Percentiles rank a stretch among this genome's conserved stretches.
Evolutionary conservation across 1,140 invertebrate genomes (phyloP).

Genomic region (Brachionus rubens): DNA sequence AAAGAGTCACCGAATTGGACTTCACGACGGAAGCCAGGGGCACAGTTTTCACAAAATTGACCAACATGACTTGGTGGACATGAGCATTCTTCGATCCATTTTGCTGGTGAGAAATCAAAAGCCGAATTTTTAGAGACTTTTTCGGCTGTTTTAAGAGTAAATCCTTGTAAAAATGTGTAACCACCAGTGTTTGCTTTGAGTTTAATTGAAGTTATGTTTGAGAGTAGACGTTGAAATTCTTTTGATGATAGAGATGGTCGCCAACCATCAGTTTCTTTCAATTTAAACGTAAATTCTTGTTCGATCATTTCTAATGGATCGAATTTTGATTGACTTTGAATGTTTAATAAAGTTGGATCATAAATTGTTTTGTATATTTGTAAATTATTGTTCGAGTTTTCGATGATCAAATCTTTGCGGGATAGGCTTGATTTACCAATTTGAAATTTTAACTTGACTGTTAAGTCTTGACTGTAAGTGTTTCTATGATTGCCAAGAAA

Average conservation of each 20-base stretch:
- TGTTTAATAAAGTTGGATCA: slow-evolving; percentile 3
- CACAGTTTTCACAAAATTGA: slow-evolving; percentile 95
- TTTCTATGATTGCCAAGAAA: slow-evolving; percentile 87
- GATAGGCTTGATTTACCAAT: not conserved
- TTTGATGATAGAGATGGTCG: not conserved
- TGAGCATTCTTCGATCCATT: slow-evolving; percentile 89
- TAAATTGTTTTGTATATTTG: slow-evolving; percentile 35
- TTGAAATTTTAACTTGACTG: slow-evolving; percentile 69
- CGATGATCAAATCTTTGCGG: slow-evolving; percentile 21
- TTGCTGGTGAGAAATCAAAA: slow-evolving; percentile 61
- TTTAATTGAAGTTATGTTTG: slow-evolving; percentile 37
- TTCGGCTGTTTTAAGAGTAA: not conserved
- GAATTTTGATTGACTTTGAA: not conserved
- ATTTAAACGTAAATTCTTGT: slow-evolving; percentile 10
- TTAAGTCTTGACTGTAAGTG: slow-evolving; percentile 89
- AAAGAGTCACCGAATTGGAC: slow-evolving; percentile 84
- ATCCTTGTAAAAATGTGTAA: slow-evolving; percentile 26
- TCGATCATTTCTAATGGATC: not conserved
- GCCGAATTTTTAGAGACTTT: not conserved
- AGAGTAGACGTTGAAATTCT: slow-evolving; percentile 31
- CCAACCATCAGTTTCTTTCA: slow-evolving; percentile 40
- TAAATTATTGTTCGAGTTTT: slow-evolving; percentile 12
- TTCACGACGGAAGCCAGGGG: slow-evolving; percentile 83
- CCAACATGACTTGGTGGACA: slow-evolving; percentile 85
- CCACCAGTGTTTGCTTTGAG: slow-evolving; percentile 1